phyloP scores from a whole-genome alignment of 2,888 invertebrate species.

The Apotomis turbidana region DNA sequence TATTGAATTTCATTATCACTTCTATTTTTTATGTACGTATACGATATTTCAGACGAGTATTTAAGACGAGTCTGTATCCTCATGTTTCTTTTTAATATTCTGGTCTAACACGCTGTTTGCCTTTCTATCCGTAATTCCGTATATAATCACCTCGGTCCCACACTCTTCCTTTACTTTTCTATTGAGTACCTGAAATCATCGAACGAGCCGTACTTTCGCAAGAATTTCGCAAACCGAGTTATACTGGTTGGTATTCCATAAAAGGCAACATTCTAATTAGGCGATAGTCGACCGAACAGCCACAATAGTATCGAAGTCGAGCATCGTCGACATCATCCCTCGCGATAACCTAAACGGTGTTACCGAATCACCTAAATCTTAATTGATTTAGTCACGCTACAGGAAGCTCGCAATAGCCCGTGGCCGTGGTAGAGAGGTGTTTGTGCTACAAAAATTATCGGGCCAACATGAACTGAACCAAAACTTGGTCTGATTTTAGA shows the following conservation, averaged over 20 bases:
- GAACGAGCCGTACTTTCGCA: background rate
- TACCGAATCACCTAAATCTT: conserved; percentile 37
- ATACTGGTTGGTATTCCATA: conserved; percentile 12
- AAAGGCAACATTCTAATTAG: conserved; percentile 37
- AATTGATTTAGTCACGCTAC: conserved; percentile 41
- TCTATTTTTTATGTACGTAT: too few species aligned
- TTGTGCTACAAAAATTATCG: background rate
- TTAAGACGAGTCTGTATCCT: too few species aligned
- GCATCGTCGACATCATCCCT: conserved; percentile 38
- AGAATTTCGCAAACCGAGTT: conserved; percentile 18
- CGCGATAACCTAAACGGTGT: conserved; percentile 36
- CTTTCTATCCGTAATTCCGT: too few species aligned
- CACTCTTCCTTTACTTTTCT: too few species aligned
- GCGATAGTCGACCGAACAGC: conserved; percentile 23
- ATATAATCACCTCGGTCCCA: too few species aligned
- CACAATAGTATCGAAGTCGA: conserved; percentile 36
- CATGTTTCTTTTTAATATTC: too few species aligned
- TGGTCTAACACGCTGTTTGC: too few species aligned
- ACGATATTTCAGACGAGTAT: too few species aligned
- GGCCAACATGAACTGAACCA: background rate
- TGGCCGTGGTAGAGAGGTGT: conserved; percentile 17
- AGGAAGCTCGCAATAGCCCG: conserved; percentile 28
- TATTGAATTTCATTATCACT: too few species aligned
- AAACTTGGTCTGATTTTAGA: too few species aligned
- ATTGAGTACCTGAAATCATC: too few species aligned